Percentiles rank a stretch among this genome's conserved stretches.
Conservation (phyloP, 1,140 invertebrate genomes). For the Eurosta solidaginis region DNA sequence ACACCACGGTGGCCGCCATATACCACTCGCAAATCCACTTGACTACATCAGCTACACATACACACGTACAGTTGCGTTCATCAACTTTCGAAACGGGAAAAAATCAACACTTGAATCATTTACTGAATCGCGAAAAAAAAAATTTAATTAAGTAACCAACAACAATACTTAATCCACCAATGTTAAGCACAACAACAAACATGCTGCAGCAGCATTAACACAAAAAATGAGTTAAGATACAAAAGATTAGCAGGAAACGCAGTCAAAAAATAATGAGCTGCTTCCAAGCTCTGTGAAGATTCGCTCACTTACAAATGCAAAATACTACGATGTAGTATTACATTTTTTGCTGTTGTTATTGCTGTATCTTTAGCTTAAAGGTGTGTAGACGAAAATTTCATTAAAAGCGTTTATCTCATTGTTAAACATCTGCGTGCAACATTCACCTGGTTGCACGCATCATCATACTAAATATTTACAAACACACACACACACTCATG, state of each 20-base stretch:
- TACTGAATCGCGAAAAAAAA: too few species aligned
- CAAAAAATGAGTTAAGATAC: conserved; percentile 14
- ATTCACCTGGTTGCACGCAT: background rate
- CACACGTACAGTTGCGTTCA: background rate
- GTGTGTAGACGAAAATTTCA: conserved; percentile 18
- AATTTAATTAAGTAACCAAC: too few species aligned
- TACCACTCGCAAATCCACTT: too few species aligned
- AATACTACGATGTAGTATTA: background rate
- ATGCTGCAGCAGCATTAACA: background rate
- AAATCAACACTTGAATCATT: too few species aligned
- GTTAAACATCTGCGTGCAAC: conserved; percentile 15
- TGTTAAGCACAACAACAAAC: background rate
- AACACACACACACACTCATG: too few species aligned
- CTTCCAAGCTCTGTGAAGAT: background rate
- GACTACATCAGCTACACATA: too few species aligned
- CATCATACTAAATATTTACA: background rate
- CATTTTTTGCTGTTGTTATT: background rate
- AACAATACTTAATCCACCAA: background rate
- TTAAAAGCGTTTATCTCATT: conserved; percentile 26
- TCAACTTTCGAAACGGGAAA: too few species aligned
- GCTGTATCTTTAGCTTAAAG: background rate
- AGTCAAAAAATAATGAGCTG: conserved; percentile 44
- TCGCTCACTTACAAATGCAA: background rate
- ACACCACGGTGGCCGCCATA: too few species aligned
- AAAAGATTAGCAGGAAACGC: conserved; percentile 36